Conservation (phyloP, 1,140 invertebrate species). For the Heliconius hermathena region DNA sequence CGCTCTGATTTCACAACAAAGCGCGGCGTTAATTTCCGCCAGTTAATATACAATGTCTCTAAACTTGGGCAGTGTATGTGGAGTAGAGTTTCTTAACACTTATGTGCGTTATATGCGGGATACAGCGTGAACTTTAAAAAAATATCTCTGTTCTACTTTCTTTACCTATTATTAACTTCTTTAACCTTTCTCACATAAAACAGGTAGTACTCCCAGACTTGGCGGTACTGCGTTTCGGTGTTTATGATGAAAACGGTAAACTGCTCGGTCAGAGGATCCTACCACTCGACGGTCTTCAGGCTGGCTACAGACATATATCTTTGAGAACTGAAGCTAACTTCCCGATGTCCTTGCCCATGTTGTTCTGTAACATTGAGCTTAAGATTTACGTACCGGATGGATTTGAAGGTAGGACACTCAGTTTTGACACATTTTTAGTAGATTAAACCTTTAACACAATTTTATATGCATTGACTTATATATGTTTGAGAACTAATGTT, state of each 20-base stretch:
- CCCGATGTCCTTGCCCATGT: constrained; percentile 98
- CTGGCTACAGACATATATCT: constrained; percentile 98
- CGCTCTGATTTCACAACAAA: no score
- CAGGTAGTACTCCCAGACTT: constrained; percentile 98
- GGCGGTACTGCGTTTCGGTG: constrained; percentile 98
- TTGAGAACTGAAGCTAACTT: constrained; percentile 99
- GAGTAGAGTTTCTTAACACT: no score
- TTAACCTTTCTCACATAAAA: not conserved
- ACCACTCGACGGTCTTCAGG: constrained; percentile 98
- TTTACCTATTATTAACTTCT: no score
- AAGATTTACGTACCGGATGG: constrained; percentile 99
- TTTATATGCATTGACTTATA: no score
- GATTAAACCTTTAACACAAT: no score
- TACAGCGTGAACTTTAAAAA: no score
- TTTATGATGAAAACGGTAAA: constrained; percentile 99
- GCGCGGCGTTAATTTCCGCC: no score
- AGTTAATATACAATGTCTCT: no score
- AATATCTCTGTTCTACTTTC: no score
- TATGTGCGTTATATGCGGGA: no score
- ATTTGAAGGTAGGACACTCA: constrained; percentile 90
- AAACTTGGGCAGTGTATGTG: no score
- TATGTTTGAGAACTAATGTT: no score
- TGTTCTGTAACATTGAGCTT: constrained; percentile 99
- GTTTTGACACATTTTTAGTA: not conserved
- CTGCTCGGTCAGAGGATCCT: constrained; percentile 98